Base-by-base conservation (phyloP, 2,113 vertebrate species). In the Phoenicopterus ruber region DNA sequence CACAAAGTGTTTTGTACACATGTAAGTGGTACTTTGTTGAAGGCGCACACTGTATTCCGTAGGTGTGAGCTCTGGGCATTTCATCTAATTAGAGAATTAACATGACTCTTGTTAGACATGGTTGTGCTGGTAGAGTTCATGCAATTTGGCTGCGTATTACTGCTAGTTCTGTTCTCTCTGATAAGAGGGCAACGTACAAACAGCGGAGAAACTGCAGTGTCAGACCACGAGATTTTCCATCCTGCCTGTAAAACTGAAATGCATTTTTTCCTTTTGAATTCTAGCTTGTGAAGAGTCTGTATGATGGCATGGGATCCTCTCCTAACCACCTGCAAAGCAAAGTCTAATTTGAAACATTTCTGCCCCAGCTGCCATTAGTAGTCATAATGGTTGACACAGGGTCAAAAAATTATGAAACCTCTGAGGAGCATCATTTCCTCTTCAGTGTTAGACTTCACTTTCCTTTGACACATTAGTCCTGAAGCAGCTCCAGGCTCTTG, bases 401-500 rank as follows among this genome's bases (percentile, higher is more conserved):
- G 98, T 98, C 97, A 98, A 84, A 96, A 93, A 97, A 98, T 97
- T 96, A 98, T 94, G 96, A 98, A 98, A 97, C 91, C 95, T 98
- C 97, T 84, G 86, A 98, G 96, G 82, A 96, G 85, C 88, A 97
- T 90, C 93, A 92, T 96, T 98, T 98, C 96, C 97, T 97, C 95
- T 93, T 96, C 96, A 93, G 86, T 34, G 82, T 90, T 96, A 96
- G 96, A 88, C 95, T 95, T 98, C 94, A 58, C 96, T 97, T 98
- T 96, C 96, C 94, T 94, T 97, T 98, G 97, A 98, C 97, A 98
- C 96, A 97, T 98, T 94, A 96, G 91, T 97, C 96, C 82, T 92
- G 94, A 95, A 96, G 93, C 78, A 96, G 96, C 98, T 97, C 87
- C 88, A 93, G 97, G 98, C 97, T 95, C 50, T 86, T 98, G 98